Evolutionary conservation across 1,140 invertebrate genomes (phyloP).

Genomic region (Manduca sexta): DNA sequence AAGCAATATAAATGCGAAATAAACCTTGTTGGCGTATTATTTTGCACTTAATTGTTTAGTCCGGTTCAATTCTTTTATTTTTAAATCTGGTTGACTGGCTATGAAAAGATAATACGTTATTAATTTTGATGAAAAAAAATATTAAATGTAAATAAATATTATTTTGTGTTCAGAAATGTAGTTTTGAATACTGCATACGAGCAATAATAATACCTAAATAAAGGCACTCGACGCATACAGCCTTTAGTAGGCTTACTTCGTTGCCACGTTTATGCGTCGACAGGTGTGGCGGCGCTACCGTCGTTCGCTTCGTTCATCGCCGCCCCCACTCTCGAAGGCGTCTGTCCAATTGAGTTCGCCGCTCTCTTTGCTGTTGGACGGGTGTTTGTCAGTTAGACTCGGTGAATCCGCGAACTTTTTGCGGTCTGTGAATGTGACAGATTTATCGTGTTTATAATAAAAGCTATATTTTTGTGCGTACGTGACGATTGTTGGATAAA

Average conservation of each 20-base stretch:
- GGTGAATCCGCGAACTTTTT: slow-evolving; percentile 47
- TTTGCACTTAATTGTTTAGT: too few relatives aligned
- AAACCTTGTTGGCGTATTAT: too few relatives aligned
- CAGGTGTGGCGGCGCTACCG: slow-evolving; percentile 50
- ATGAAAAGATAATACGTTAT: too few relatives aligned
- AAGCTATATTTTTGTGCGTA: not conserved
- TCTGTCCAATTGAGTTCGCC: slow-evolving; percentile 40
- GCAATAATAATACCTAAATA: too few relatives aligned
- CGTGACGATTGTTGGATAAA: slow-evolving; percentile 4
- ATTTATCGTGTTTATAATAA: slow-evolving; percentile 31
- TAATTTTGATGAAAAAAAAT: too few relatives aligned
- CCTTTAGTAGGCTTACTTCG: not conserved
- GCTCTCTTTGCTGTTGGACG: slow-evolving; percentile 24
- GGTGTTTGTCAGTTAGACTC: slow-evolving; percentile 17
- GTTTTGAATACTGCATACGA: too few relatives aligned
- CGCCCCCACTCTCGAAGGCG: slow-evolving; percentile 24
- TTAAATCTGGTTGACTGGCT: too few relatives aligned
- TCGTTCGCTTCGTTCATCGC: slow-evolving; percentile 23
- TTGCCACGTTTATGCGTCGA: slow-evolving; percentile 16
- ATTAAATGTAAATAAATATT: too few relatives aligned
- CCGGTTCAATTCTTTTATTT: too few relatives aligned
- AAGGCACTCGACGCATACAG: not conserved
- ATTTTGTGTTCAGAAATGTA: too few relatives aligned
- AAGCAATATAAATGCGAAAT: too few relatives aligned
- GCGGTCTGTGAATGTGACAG: slow-evolving; percentile 24